Base-by-base conservation (phyloP, 2,888 invertebrate species). In the Axea sp. region DNA sequence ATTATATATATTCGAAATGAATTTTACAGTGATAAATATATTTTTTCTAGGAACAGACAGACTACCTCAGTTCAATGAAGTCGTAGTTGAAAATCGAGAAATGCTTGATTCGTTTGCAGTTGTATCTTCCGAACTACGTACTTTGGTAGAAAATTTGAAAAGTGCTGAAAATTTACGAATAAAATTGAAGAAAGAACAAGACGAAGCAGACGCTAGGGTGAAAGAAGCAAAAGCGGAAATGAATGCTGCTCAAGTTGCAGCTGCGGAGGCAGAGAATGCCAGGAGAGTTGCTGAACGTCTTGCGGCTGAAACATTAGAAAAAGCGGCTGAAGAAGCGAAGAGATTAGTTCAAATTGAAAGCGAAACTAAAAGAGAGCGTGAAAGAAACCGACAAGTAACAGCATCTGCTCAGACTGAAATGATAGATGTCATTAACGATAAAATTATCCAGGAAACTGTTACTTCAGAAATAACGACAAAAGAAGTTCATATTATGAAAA, bases 91-190 rank as follows among this genome's bases (percentile, higher is more conserved):
- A 79, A 92, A 92, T 82, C 89, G 90, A 31, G 92, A 93, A 78
- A 91, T 93, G 89, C 82, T 93, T 33, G 92, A 92, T 76, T 92
- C 92, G 0, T 93, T 92, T 80, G 89, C 89, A 14, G 89, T 89
- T 28, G 91, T 91, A 77, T 89, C 89, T 26, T 90, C 90, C 39
- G 93, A 93, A 81, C 85, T 93, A 15, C 89, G 88, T 11, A 89
- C 89, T 1, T 83, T 93, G 17, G 89, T 89, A 5, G 88, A 89
- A 35, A 92, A 92, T 79, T 84, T 93, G 47, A 87, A 88, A 75
- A 86, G 87, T 17, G 89, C 89, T 0, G 90, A 90, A 80, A 88
- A 90, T 41, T 85, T 90, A 64, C 86, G 88, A 0, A 86, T 88
- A 37, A 85, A 88, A 37, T 77, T 89, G 30, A 85, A 73, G n/a